Conservation (phyloP, 53 echinoderm and acorn worm species). For the Glandiceps talaboti region DNA sequence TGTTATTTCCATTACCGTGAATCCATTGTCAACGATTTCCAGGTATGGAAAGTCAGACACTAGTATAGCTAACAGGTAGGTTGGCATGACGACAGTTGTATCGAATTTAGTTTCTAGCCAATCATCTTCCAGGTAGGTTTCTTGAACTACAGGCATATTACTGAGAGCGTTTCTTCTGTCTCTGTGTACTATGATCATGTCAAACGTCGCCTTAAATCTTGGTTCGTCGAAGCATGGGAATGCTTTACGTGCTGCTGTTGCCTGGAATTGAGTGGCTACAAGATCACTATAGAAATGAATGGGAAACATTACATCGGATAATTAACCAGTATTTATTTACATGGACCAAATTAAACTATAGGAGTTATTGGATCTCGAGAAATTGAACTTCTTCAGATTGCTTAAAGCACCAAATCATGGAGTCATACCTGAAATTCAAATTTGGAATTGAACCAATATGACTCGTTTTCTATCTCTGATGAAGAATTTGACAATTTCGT, state of each 20-base stretch:
- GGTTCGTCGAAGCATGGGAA: constrained; percentile 41
- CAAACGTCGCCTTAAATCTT: constrained; percentile 32
- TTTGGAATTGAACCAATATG: too few species aligned
- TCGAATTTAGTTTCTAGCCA: constrained; percentile 43
- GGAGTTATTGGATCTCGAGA: too few species aligned
- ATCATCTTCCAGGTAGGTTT: constrained; percentile 12
- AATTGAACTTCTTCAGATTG: too few species aligned
- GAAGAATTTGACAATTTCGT: too few species aligned
- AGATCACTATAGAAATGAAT: not conserved
- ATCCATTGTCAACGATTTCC: not conserved
- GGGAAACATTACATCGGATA: too few species aligned
- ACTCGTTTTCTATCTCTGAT: too few species aligned
- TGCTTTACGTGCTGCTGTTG: constrained; percentile 15
- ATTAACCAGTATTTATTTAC: too few species aligned
- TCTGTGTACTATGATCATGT: constrained; percentile 29
- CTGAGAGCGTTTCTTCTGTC: constrained; percentile 18
- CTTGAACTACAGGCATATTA: constrained; percentile 22
- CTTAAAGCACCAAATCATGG: too few species aligned
- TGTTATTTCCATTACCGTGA: not conserved
- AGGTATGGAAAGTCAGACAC: not conserved
- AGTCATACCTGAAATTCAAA: too few species aligned
- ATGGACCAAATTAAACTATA: too few species aligned
- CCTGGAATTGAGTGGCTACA: not conserved
- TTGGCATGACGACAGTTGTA: constrained; percentile 32
- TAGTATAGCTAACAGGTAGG: constrained; percentile 11